These are phyloP conservation scores for Donacobius atricapilla DNA, from an alignment of 2,113 vertebrate species.

Conservation along the genomic window DNA sequence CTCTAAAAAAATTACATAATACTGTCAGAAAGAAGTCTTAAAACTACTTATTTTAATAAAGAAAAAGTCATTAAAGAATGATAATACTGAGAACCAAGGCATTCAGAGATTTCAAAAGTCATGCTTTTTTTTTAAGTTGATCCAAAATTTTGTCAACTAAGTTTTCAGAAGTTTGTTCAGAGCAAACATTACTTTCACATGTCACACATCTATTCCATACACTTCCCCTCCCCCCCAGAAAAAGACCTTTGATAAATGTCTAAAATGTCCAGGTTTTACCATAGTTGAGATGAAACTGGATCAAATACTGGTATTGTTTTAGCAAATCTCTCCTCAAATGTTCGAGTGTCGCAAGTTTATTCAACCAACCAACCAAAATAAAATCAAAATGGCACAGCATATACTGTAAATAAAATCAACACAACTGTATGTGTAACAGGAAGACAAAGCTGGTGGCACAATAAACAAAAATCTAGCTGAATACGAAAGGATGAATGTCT, in stretches of 20 bases:
- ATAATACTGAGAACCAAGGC: constrained; percentile 86
- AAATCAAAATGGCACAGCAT: constrained; percentile 80
- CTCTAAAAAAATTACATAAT: constrained; percentile 83
- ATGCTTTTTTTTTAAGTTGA: constrained; percentile 79
- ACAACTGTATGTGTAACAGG: constrained; percentile 74
- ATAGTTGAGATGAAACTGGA: constrained; percentile 81
- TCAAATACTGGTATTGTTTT: constrained; percentile 78
- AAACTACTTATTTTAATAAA: constrained; percentile 82
- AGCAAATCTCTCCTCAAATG: constrained; percentile 77
- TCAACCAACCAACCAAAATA: constrained; percentile 74
- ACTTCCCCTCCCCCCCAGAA: constrained; percentile 58
- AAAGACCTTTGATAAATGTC: constrained; percentile 77
- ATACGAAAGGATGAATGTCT: constrained; percentile 75
- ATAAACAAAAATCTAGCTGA: constrained; percentile 74
- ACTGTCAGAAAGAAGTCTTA: constrained; percentile 86
- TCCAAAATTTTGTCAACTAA: constrained; percentile 79
- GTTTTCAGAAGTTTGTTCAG: constrained; percentile 76
- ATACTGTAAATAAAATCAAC: constrained; percentile 69
- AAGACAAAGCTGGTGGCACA: constrained; percentile 80
- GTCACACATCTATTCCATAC: constrained; percentile 70
- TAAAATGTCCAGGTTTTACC: constrained; percentile 78
- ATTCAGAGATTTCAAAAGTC: constrained; percentile 83
- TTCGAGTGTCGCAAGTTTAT: constrained; percentile 82
- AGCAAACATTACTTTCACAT: constrained; percentile 73
- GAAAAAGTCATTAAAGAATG: constrained; percentile 82